Percentiles rank a stretch among this genome's conserved stretches.
phyloP scores from a whole-genome alignment of 2,113 vertebrate genomes.

The Scomber japonicus region DNA sequence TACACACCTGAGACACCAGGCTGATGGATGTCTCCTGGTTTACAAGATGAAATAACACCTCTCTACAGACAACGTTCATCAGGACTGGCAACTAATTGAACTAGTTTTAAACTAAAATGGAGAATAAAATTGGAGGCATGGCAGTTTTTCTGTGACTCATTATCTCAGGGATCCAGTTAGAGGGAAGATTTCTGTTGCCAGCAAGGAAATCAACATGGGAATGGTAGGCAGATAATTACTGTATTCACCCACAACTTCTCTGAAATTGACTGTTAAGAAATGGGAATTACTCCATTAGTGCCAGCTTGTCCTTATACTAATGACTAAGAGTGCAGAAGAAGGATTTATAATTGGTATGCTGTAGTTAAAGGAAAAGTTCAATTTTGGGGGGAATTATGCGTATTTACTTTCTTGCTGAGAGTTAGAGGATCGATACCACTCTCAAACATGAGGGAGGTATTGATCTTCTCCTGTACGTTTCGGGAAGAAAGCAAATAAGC shows the following conservation, averaged over 20 bases:
- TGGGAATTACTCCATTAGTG: constrained; percentile 29
- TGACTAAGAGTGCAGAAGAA: neutral
- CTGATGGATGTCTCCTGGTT: constrained; percentile 28
- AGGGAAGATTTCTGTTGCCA: constrained; percentile 47
- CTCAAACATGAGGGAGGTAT: neutral
- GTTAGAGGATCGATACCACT: neutral
- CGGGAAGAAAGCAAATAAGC: too few species aligned
- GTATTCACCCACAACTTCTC: constrained; percentile 25
- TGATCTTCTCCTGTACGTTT: neutral
- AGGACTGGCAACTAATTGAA: constrained; percentile 28
- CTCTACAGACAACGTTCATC: constrained; percentile 34
- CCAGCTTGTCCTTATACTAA: neutral
- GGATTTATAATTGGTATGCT: constrained; percentile 10
- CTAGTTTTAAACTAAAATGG: constrained; percentile 19
- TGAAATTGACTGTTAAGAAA: constrained; percentile 42
- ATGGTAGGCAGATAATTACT: constrained; percentile 35
- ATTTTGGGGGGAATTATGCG: neutral
- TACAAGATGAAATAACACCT: constrained; percentile 46
- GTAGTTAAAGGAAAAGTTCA: neutral
- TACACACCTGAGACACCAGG: constrained; percentile 45
- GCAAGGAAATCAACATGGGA: constrained; percentile 28
- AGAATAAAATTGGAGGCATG: constrained; percentile 24
- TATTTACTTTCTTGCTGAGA: neutral
- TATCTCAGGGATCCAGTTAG: constrained; percentile 38
- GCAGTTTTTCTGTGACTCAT: constrained; percentile 54